These are phyloP conservation scores for Plagiodera versicolora DNA, from an alignment of 2,888 invertebrate genomes.

Conservation along the genomic window DNA sequence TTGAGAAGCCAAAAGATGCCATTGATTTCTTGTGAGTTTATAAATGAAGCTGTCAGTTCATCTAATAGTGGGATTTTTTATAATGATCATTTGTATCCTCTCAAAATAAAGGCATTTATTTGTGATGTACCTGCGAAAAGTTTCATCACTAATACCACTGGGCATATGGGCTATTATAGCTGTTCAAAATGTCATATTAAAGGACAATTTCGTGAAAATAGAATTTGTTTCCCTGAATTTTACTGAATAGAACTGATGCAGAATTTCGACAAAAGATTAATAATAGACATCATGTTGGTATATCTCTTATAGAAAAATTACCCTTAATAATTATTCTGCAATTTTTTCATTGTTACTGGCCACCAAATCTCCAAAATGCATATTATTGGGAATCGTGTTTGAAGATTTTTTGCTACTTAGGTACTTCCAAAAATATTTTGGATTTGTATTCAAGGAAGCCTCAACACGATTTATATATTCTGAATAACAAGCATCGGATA, in stretches of 20 bases:
- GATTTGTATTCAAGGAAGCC: too few species aligned
- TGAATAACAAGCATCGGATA: too few species aligned
- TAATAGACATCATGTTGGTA: slow-evolving; percentile 14
- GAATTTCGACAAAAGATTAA: slow-evolving; percentile 11
- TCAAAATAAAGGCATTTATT: slow-evolving; percentile 20
- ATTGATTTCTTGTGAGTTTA: slow-evolving; percentile 26
- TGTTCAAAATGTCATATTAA: slow-evolving; percentile 20
- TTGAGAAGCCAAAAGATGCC: slow-evolving; percentile 22
- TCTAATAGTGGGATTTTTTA: slow-evolving; percentile 6
- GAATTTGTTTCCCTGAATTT: slow-evolving; percentile 21
- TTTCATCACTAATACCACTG: slow-evolving; percentile 15
- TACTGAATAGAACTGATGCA: slow-evolving; percentile 14
- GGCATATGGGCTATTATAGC: slow-evolving; percentile 15
- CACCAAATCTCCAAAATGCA: too few species aligned
- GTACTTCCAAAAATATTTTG: too few species aligned
- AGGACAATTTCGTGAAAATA: slow-evolving; percentile 19
- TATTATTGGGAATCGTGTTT: too few species aligned
- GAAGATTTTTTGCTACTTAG: too few species aligned
- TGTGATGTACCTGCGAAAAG: slow-evolving; percentile 24
- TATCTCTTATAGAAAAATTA: slow-evolving; percentile 15
- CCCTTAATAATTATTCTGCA: too few species aligned
- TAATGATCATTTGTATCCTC: slow-evolving; percentile 5
- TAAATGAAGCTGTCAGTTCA: slow-evolving; percentile 17
- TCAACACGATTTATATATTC: too few species aligned
- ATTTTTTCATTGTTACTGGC: too few species aligned